Conservation (phyloP, 2,888 invertebrate genomes). For the Tiliacea aurago region DNA sequence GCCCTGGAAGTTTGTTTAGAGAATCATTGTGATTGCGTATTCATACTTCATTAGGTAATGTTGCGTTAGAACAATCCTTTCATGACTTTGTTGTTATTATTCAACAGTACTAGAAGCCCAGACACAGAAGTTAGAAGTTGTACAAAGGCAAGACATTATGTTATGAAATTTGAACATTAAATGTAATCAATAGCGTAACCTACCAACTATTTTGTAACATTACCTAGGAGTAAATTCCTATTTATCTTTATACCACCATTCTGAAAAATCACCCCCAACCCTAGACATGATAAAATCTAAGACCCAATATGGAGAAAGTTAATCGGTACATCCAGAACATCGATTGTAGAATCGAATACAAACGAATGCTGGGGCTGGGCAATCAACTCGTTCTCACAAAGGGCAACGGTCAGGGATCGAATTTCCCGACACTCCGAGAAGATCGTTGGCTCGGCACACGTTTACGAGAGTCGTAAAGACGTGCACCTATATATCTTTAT, state of each 20-base stretch:
- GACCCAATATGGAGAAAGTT: constrained; percentile 55
- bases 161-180: constrained; percentile 38
- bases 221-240: background rate
- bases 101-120: constrained; percentile 27
- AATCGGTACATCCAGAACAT: constrained; percentile 62
- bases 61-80: constrained; percentile 47
- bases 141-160: constrained; percentile 24
- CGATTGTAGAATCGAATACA: constrained; percentile 61
- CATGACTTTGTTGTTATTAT: constrained; percentile 49
- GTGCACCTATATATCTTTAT: constrained; percentile 66
- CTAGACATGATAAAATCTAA: constrained; percentile 61
- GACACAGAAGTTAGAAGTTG: constrained; percentile 20
- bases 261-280: constrained; percentile 11
- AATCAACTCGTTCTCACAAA: constrained; percentile 70
- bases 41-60: constrained; percentile 49
- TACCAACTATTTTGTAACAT: background rate
- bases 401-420: constrained; percentile 77
- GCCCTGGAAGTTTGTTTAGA: constrained; percentile 76
- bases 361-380: constrained; percentile 59
- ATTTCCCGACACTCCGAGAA: constrained; percentile 79
- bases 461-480: constrained; percentile 83
- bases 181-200: constrained; percentile 24
- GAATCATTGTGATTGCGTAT: constrained; percentile 56
- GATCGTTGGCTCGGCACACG: constrained; percentile 73
- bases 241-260: background rate